Base-by-base conservation (phyloP, 2,888 invertebrate genomes). In the Itoplectis maculator region DNA sequence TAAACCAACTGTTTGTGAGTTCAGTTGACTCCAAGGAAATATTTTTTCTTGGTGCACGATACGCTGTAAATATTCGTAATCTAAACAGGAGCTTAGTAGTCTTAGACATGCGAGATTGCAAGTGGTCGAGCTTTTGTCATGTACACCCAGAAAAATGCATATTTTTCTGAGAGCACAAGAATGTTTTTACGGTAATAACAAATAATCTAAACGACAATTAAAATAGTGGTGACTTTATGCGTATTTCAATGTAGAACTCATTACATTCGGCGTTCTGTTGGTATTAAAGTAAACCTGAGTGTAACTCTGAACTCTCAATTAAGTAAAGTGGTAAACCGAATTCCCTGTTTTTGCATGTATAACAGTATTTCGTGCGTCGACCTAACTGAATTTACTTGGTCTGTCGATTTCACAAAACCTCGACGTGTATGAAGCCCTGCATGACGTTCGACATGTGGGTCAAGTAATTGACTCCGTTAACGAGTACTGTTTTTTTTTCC, bases 401-500 rank as follows among this genome's bases (percentile, higher is more conserved):
- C 13, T 63, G 70, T 47, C 65, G 70, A 68, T 79, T 68, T 51
- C 51, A 68, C 61, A 79, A 79, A 74, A 42, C 61, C 68, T 74
- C 68, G 40, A 74, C 42, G 42, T 42, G 29, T 35, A 35, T 35
- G 61, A 63, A 74, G 61, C 40, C 61, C 51, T 65, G 15, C 29
- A 18, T 23, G 9, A 51, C 45, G 11, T 37, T 35, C 15, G 2
- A 23, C 49, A 79, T 68, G 40, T 73, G 40, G 66, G 78, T 78
- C 54, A 68, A 79, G 56, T 35, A 59, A 1, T 29, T 6, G 0
- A 5, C 68, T 37, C 35, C 35, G 15, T 9, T 20, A 29, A 29
- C 29, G 29, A 29, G 29, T 29, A 29, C 29, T 29, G 23, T 45
- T 13, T 29, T 65, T 47, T 15, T 23, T 47, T 15, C 13, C 13